These are phyloP conservation scores for Cheilosia scutellata DNA, from an alignment of 2,888 invertebrate species.

Conservation along the genomic window DNA sequence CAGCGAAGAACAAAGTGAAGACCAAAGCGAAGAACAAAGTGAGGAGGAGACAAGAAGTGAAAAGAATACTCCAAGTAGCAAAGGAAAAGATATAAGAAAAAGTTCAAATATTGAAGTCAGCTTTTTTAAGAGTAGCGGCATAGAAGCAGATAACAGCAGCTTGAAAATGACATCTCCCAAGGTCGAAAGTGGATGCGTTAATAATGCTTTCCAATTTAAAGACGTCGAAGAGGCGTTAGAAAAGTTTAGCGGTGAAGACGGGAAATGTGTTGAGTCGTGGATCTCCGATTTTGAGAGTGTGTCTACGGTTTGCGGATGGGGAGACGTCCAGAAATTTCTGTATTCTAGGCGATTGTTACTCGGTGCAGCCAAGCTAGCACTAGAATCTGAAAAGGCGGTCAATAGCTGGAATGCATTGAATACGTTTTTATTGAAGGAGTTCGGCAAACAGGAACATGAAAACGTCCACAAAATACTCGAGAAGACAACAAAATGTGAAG, in stretches of 20 bases:
- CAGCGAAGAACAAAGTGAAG: slow-evolving; percentile 12
- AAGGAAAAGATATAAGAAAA: slow-evolving; percentile 17
- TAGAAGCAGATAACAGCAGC: too few species aligned
- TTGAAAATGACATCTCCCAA: neutral
- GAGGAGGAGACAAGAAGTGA: neutral
- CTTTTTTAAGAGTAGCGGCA: too few species aligned
- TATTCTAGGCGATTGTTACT: too few species aligned
- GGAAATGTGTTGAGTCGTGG: slow-evolving; percentile 43
- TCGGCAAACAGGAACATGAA: slow-evolving; percentile 26
- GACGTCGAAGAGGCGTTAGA: slow-evolving; percentile 52
- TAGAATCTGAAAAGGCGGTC: slow-evolving; percentile 29
- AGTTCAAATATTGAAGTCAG: neutral
- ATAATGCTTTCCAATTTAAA: slow-evolving; percentile 21
- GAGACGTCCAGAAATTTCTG: slow-evolving; percentile 47
- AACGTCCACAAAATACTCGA: slow-evolving; percentile 29
- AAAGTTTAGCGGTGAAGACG: slow-evolving; percentile 41
- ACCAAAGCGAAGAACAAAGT: slow-evolving; percentile 22
- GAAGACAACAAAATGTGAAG: slow-evolving; percentile 20
- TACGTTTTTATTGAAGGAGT: slow-evolving; percentile 35
- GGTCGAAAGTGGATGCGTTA: slow-evolving; percentile 4
- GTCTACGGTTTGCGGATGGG: slow-evolving; percentile 41
- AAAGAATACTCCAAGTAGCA: neutral
- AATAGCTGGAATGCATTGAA: slow-evolving; percentile 29
- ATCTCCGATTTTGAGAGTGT: slow-evolving; percentile 46
- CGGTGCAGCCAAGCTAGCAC: slow-evolving; percentile 38